Percentiles rank a stretch among this genome's conserved stretches.
Evolutionary conservation across 1,140 invertebrate genomes (phyloP).

Genomic region (Dinothrombium tinctorium): DNA sequence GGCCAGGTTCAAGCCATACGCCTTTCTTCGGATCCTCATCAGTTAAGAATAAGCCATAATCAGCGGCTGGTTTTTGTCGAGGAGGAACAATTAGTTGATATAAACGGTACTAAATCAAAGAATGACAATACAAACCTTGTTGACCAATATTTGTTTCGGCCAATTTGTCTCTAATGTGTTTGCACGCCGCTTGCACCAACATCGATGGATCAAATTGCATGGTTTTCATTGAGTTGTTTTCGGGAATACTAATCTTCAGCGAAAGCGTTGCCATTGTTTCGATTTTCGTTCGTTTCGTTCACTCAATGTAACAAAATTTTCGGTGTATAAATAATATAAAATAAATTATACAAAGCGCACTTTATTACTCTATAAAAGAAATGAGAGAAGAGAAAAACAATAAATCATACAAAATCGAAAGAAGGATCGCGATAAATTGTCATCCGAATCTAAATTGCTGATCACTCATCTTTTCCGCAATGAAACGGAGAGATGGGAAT

Average conservation of each 20-base stretch:
- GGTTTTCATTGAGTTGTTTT: conserved; percentile 79
- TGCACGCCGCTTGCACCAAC: conserved; percentile 72
- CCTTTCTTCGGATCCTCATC: conserved; percentile 91
- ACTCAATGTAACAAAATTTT: no score
- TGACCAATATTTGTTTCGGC: conserved; percentile 40
- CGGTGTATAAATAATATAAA: no score
- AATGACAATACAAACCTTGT: neutral
- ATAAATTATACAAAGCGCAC: no score
- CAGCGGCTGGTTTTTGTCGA: neutral
- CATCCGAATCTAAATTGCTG: no score
- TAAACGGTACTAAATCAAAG: neutral
- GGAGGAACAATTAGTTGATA: neutral
- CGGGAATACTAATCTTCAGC: conserved; percentile 76
- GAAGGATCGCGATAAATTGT: no score
- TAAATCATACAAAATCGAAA: no score
- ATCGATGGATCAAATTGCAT: conserved; percentile 91
- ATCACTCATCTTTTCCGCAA: no score
- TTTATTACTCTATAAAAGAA: no score
- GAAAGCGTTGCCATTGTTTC: no score
- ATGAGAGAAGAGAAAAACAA: no score
- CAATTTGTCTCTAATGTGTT: conserved; percentile 80
- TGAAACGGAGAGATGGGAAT: no score
- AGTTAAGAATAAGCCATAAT: conserved; percentile 62
- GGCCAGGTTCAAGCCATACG: conserved; percentile 81
- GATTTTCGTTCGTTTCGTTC: no score